These are phyloP conservation scores for Dryobota labecula DNA, from an alignment of 2,888 invertebrate species.

Conservation along the genomic window DNA sequence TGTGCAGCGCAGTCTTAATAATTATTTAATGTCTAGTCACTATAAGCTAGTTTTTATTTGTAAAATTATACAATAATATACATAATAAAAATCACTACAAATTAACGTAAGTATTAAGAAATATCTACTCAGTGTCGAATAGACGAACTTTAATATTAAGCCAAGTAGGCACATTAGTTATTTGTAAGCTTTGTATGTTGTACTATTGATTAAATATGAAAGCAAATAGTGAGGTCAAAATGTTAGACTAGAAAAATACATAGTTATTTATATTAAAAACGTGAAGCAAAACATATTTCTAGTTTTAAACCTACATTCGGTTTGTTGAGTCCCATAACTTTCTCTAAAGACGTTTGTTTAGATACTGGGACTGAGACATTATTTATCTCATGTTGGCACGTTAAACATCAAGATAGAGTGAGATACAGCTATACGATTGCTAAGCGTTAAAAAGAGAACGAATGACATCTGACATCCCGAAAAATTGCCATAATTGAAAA, in stretches of 20 bases:
- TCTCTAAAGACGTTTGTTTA: neutral
- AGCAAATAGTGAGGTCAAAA: conserved; percentile 86
- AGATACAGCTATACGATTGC: neutral
- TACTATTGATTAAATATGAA: conserved; percentile 77
- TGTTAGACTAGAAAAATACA: conserved; percentile 60
- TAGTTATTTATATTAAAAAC: conserved; percentile 36
- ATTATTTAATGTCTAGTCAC: neutral
- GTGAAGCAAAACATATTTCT: conserved; percentile 24
- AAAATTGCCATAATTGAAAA: conserved; percentile 1
- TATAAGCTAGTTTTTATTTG: conserved; percentile 15
- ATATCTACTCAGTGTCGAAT: conserved; percentile 13
- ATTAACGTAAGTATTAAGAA: conserved; percentile 17
- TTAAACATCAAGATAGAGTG: neutral
- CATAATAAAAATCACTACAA: neutral
- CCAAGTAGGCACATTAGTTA: conserved; percentile 39
- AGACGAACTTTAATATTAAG: conserved; percentile 27
- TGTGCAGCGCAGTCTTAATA: neutral
- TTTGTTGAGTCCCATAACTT: conserved; percentile 19
- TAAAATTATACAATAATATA: neutral
- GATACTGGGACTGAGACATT: neutral
- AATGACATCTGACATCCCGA: neutral
- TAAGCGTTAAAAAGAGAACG: conserved; percentile 2
- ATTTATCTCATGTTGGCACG: neutral
- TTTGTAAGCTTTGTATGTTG: conserved; percentile 65
- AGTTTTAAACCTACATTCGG: conserved; percentile 49